phyloP scores from a whole-genome alignment of 2,113 vertebrate genomes.

The Platysternon megacephalum region DNA sequence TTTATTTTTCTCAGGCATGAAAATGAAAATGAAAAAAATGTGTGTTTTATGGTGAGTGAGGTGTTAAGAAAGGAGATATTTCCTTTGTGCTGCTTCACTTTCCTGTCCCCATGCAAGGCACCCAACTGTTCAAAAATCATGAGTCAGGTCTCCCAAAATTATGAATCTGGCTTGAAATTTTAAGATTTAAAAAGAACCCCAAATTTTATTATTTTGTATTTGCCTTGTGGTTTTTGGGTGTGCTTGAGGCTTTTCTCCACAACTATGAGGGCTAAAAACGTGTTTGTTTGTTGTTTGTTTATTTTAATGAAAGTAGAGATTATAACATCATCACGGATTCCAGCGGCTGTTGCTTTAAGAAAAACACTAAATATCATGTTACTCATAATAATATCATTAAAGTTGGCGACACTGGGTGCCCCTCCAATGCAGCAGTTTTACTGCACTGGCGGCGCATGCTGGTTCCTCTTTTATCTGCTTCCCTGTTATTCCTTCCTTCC shows the following conservation, averaged over 20 bases:
- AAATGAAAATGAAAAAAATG: neutral
- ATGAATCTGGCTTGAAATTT: neutral
- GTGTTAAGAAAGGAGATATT: neutral
- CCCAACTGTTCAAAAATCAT: neutral
- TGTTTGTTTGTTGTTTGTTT: neutral
- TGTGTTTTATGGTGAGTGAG: neutral
- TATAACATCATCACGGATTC: neutral
- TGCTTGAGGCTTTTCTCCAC: neutral
- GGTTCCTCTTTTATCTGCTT: conserved; percentile 9
- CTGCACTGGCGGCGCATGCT: conserved; percentile 39
- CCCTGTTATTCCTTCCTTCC: neutral
- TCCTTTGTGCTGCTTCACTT: neutral
- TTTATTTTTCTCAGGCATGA: neutral
- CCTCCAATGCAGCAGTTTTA: neutral
- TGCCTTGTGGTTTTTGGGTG: neutral
- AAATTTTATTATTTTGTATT: neutral
- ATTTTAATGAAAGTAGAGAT: neutral
- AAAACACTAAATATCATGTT: neutral
- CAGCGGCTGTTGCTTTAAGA: conserved; percentile 32
- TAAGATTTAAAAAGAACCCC: neutral
- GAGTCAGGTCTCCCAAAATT: neutral
- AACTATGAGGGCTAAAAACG: conserved; percentile 4
- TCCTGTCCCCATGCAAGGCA: neutral
- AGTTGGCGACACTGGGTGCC: conserved; percentile 5
- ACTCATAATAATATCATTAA: neutral